These are phyloP conservation scores for Nephrotoma guestfalica DNA, from an alignment of 2,888 invertebrate species.

Conservation along the genomic window DNA sequence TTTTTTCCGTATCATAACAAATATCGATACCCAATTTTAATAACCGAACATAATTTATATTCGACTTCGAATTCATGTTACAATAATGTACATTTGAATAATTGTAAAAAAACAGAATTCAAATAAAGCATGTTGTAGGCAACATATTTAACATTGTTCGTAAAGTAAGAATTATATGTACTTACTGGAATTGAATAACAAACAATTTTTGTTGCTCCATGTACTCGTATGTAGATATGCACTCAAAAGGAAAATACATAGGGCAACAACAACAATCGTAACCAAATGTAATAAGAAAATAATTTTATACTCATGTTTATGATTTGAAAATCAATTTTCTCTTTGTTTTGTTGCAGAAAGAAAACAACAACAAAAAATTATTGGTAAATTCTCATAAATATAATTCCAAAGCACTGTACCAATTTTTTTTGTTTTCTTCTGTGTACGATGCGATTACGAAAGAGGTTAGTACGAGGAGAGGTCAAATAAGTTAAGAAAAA, in stretches of 20 bases:
- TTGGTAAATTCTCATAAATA: background rate
- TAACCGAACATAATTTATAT: background rate
- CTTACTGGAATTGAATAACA: background rate
- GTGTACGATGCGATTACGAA: background rate
- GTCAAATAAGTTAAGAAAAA: background rate
- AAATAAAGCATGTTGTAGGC: background rate
- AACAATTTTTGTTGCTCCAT: background rate
- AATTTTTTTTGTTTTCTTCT: background rate
- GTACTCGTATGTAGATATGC: background rate
- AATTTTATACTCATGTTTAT: background rate
- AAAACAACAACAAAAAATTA: background rate
- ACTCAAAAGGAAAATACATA: background rate
- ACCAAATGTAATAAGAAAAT: background rate
- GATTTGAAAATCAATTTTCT: background rate
- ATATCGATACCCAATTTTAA: background rate
- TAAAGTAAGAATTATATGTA: background rate
- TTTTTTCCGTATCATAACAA: background rate
- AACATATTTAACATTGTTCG: background rate
- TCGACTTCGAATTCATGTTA: background rate
- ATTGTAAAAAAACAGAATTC: background rate
- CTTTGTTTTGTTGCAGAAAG: background rate
- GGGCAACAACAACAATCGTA: background rate
- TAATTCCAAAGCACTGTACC: background rate
- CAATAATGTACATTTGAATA: background rate
- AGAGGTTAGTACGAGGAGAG: background rate